Evolutionary conservation across 92 coral and sea anemone genomes (phyloP).

Genomic region (Paramuricea clavata): DNA sequence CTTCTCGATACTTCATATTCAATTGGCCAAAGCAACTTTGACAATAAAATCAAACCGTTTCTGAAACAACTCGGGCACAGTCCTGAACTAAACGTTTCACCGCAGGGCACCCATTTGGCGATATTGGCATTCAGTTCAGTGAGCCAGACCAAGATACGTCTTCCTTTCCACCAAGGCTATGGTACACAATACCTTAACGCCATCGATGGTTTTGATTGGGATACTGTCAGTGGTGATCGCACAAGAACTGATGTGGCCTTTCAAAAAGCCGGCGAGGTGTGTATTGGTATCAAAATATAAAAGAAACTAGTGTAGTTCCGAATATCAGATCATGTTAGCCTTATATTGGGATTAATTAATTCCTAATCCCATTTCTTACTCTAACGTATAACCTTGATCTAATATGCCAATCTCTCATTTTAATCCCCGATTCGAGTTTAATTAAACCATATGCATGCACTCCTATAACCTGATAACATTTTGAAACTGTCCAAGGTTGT

Average conservation of each 20-base stretch:
- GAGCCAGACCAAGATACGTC: background rate
- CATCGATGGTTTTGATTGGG: background rate
- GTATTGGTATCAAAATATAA: background rate
- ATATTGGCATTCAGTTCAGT: background rate
- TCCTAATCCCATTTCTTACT: too few relatives aligned
- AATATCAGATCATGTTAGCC: too few relatives aligned
- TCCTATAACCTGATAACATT: too few relatives aligned
- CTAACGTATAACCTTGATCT: too few relatives aligned
- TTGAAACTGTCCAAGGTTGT: too few relatives aligned
- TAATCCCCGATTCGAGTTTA: too few relatives aligned
- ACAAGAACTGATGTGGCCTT: slow-evolving; percentile 15
- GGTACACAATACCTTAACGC: background rate
- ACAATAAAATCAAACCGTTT: background rate
- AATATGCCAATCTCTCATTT: too few relatives aligned
- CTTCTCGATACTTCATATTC: slow-evolving; percentile 9
- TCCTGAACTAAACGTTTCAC: background rate
- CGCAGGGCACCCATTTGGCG: slow-evolving; percentile 10
- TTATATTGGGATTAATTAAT: too few relatives aligned
- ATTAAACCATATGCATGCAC: too few relatives aligned
- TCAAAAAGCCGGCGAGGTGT: background rate
- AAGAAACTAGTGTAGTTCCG: too few relatives aligned
- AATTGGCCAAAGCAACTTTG: background rate
- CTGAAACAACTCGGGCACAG: background rate
- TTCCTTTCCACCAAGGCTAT: background rate
- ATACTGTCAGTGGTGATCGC: background rate